phyloP scores from a whole-genome alignment of 2,888 invertebrate species.

The Chymomyza amoena region DNA sequence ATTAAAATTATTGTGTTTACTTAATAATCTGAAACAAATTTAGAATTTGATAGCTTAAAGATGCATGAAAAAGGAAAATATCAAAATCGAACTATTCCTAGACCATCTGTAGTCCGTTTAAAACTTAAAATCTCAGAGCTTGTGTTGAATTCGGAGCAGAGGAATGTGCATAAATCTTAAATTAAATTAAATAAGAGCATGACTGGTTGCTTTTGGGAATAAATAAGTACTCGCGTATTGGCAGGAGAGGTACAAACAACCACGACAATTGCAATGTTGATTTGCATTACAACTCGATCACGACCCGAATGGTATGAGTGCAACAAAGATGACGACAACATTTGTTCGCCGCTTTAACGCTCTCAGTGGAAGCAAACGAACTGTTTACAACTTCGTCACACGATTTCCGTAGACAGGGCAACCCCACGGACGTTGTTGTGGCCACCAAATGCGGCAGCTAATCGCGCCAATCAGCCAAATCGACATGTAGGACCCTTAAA shows the following conservation, averaged over 20 bases:
- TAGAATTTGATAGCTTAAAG: too few species aligned
- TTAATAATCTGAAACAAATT: too few species aligned
- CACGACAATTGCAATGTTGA: background rate
- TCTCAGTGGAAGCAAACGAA: constrained; percentile 15
- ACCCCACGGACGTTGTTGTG: background rate
- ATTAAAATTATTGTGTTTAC: background rate
- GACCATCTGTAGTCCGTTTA: too few species aligned
- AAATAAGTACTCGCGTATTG: background rate
- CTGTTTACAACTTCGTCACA: constrained; percentile 54
- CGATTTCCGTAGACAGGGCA: constrained; percentile 33
- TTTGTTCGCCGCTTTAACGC: background rate
- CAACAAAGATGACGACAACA: constrained; percentile 1
- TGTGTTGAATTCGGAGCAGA: too few species aligned
- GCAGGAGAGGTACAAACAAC: background rate
- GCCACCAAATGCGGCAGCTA: constrained; percentile 29
- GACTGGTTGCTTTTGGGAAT: background rate
- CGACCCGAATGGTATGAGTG: background rate
- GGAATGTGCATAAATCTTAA: background rate
- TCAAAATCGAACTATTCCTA: too few species aligned
- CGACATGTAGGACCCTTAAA: constrained; percentile 73
- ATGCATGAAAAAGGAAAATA: too few species aligned
- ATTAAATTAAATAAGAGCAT: background rate
- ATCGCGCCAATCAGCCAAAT: constrained; percentile 53
- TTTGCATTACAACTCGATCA: constrained; percentile 7
- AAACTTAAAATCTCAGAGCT: background rate